Evolutionary conservation across 2,113 vertebrate genomes (phyloP).

Genomic region (Poeciliopsis occidentalis): DNA sequence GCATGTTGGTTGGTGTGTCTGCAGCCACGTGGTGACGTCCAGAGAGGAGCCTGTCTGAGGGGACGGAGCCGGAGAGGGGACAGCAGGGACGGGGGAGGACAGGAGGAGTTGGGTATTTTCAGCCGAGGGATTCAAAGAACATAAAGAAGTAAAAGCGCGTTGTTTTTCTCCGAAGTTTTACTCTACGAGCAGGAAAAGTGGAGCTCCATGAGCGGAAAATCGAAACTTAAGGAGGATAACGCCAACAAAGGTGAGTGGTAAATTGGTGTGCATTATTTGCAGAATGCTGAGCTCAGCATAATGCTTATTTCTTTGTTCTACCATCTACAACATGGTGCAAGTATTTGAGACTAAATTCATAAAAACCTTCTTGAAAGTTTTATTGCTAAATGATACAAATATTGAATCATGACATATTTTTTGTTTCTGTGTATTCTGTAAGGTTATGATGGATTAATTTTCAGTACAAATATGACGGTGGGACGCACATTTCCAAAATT

Average conservation of each 20-base stretch:
- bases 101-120: not conserved
- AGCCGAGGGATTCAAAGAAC: not conserved
- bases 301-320: not conserved
- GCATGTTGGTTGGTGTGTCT: conserved; percentile 12
- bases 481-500: not conserved
- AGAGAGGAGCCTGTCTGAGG: conserved; percentile 9
- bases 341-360: too few relatives aligned
- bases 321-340: not conserved
- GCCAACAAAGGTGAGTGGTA: conserved; percentile 68
- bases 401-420: not conserved
- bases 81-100: conserved; percentile 3
- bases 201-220: conserved; percentile 68
- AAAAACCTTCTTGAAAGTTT: not conserved
- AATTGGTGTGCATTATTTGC: not conserved
- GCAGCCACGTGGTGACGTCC: conserved; percentile 14
- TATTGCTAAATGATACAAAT: not conserved
- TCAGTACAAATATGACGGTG: not conserved
- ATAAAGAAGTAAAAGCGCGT: conserved; percentile 37
- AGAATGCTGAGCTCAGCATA: conserved; percentile 33
- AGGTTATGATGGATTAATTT: not conserved
- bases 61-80: conserved; percentile 6
- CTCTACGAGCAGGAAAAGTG: conserved; percentile 9
- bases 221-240: conserved; percentile 68
- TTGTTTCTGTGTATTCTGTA: not conserved
- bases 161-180: conserved; percentile 49